phyloP scores from a whole-genome alignment of 1,140 invertebrate species.

The Radopholus similis region DNA sequence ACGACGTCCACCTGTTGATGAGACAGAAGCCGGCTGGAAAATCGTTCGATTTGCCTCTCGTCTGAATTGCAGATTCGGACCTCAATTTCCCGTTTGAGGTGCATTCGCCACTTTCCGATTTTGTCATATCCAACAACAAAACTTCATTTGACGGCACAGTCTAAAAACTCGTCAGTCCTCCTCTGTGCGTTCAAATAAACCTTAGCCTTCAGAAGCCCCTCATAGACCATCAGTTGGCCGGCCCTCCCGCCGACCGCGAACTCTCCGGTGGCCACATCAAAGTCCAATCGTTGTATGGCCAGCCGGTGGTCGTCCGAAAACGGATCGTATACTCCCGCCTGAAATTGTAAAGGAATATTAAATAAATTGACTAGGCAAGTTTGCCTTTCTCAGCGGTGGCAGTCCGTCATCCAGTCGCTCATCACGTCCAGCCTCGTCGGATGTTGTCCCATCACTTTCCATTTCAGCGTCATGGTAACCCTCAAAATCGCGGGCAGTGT shows the following conservation, averaged over 20 bases:
- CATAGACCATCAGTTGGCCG: constrained; percentile 32
- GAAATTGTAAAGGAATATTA: not conserved
- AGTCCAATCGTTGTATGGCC: constrained; percentile 26
- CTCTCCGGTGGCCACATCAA: constrained; percentile 24
- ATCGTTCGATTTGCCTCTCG: not conserved
- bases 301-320: constrained; percentile 31
- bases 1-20: not conserved
- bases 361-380: not conserved
- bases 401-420: constrained; percentile 8
- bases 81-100: not conserved
- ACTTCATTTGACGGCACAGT: not conserved
- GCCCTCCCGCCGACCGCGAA: constrained; percentile 30
- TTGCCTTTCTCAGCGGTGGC: constrained; percentile 24
- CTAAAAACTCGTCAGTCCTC: not conserved
- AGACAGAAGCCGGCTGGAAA: constrained; percentile 19
- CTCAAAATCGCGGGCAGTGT: constrained; percentile 31
- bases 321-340: constrained; percentile 32
- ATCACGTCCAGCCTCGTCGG: no score
- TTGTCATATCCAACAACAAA: constrained; percentile 14
- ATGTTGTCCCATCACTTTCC: no score
- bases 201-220: not conserved
- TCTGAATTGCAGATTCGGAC: constrained; percentile 8
- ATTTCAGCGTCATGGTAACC: constrained; percentile 6
- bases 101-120: not conserved
- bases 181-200: not conserved